Evolutionary conservation across 2,888 invertebrate species (phyloP), one percentile per base, ranked within the genome.

Genomic region (Eledone cirrhosa): DNA sequence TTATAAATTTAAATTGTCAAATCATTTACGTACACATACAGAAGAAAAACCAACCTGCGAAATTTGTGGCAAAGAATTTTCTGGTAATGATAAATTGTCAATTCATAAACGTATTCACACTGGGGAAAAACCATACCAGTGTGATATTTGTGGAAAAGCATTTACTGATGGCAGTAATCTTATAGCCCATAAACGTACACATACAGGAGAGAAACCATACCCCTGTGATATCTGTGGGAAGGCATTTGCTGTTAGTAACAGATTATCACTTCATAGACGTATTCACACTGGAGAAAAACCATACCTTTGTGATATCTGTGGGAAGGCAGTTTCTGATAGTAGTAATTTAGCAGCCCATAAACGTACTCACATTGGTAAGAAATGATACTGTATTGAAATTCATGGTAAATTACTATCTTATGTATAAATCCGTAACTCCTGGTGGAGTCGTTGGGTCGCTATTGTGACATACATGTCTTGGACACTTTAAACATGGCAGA

Each of bases 281-380:
- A 41, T 41, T n/a, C 72, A 72, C 19, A 72, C 41, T 72, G 72
- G 72, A 8, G 72, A 72, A 19, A 72, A 72, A 72, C 72, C 72
- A 33, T 72, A 72, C 22, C 41, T n/a, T 22, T 72, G 72, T 72
- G 72, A 72, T 24, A 72, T 72, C 41, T 72, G 72, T 72, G 72
- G 72, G 0, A 72, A 72, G 22, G 31, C 31, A 22, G 31, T 72
- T 19, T 33, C 41, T 11, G 33, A 41, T 33, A n/a, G 33, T n/a
- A 27, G 33, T 14, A 29, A 41, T 72, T 41, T 72, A 22, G n/a
- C 31, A n/a, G 72, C 72, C 4, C 41, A 41, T 19, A 72, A 41
- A 22, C 31, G 33, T 13, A 41, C 31, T n/a, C 72, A 72, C 72
- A 72, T 41, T 33, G 29, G 72, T 11, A 22, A 67, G 67, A 67